Evolutionary conservation across 2,797 vertebrate genomes (phyloP).

Genomic region (Ptychobarbus kaznakovi): DNA sequence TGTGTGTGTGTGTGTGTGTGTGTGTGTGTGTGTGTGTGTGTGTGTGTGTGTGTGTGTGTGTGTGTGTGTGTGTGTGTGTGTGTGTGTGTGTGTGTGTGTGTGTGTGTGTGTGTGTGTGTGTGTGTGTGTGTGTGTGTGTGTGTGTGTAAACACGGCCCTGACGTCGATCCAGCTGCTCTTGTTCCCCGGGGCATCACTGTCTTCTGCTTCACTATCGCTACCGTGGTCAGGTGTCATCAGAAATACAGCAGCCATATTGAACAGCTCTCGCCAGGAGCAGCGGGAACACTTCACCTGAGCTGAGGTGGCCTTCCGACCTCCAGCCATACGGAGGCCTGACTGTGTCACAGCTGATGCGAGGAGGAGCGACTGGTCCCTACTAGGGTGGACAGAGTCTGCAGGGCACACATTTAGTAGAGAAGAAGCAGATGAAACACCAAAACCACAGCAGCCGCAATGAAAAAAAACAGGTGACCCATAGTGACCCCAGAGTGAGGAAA

Average conservation of each 20-base stretch:
- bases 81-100: constrained; percentile 35
- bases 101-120: not conserved
- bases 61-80: not conserved
- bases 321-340: constrained; percentile 15
- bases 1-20: constrained; percentile 29
- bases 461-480: constrained; percentile 43
- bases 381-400: constrained; percentile 5
- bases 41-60: constrained; percentile 16
- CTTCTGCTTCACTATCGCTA: not conserved
- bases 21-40: not conserved
- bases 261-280: constrained; percentile 32
- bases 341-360: constrained; percentile 42
- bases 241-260: constrained; percentile 45
- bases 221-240: constrained; percentile 40
- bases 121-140: constrained; percentile 33
- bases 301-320: constrained; percentile 17
- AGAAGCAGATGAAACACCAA: constrained; percentile 49
- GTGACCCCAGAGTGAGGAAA: constrained; percentile 43
- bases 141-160: constrained; percentile 12
- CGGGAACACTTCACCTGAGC: constrained; percentile 14
- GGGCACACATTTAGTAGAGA: constrained; percentile 32
- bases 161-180: constrained; percentile 38
- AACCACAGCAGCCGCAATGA: not conserved
- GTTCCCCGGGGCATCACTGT: constrained; percentile 36
- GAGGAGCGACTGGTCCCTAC: constrained; percentile 39